Conservation (phyloP, 2,888 invertebrate species). For the Cordilura impudica region DNA sequence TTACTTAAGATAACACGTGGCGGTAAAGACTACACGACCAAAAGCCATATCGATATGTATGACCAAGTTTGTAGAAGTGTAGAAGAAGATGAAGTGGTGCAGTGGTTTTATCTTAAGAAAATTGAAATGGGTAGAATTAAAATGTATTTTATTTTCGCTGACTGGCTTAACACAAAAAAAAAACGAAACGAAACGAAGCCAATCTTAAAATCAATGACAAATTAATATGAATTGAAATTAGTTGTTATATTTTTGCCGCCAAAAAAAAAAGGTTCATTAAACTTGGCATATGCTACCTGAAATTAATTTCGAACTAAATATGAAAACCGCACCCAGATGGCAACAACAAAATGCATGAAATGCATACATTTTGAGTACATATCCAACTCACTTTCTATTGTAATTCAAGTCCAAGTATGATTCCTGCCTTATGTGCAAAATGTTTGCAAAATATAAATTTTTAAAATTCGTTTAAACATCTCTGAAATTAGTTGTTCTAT, state of each 20-base stretch:
- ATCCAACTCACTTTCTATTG: too few relatives aligned
- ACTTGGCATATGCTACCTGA: conserved; percentile 59
- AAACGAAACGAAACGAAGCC: not conserved
- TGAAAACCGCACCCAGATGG: conserved; percentile 41
- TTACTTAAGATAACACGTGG: conserved; percentile 74
- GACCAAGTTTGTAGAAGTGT: conserved; percentile 4
- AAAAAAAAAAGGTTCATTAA: conserved; percentile 52
- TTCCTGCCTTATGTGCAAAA: conserved; percentile 7
- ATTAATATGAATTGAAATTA: conserved; percentile 62
- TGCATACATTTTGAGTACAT: too few relatives aligned
- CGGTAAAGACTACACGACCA: conserved; percentile 50
- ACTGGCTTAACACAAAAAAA: not conserved
- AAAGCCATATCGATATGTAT: not conserved
- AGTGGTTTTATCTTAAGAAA: not conserved
- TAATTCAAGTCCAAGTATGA: too few relatives aligned
- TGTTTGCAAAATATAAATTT: conserved; percentile 9
- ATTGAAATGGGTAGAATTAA: conserved; percentile 16
- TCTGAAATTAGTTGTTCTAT: too few relatives aligned
- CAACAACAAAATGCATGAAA: not conserved
- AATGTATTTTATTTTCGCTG: conserved; percentile 7
- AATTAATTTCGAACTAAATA: conserved; percentile 51
- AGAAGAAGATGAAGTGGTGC: not conserved
- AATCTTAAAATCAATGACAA: conserved; percentile 62
- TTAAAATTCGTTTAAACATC: too few relatives aligned
- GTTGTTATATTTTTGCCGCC: conserved; percentile 11